Evolutionary conservation across 2,113 vertebrate species (phyloP).

Genomic region (Tamias sibiricus): DNA sequence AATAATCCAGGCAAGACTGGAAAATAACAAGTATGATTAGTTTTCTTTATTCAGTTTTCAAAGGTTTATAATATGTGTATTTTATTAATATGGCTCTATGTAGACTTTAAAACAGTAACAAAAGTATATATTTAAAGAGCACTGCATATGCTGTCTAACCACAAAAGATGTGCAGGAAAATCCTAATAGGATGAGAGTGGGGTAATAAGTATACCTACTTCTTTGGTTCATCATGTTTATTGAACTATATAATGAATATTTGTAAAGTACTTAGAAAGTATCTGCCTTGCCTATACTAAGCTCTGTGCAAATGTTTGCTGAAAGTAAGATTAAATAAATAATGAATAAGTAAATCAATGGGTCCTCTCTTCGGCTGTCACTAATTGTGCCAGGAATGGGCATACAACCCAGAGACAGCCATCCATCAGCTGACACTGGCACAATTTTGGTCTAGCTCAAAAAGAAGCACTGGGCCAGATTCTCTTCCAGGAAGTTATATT

Average conservation of each 20-base stretch:
- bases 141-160: neutral
- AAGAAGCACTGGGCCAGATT: neutral
- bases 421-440: neutral
- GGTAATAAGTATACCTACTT: neutral
- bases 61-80: neutral
- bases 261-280: neutral
- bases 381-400: neutral
- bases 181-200: neutral
- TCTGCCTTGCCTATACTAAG: neutral
- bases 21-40: neutral
- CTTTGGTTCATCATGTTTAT: neutral
- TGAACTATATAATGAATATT: conserved; percentile 1
- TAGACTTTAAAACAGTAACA: neutral
- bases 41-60: neutral
- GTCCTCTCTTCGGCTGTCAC: neutral
- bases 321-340: neutral
- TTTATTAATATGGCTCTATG: neutral
- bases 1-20: neutral
- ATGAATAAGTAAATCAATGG: neutral
- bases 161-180: neutral
- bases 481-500: neutral
- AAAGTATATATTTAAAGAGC: neutral
- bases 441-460: neutral
- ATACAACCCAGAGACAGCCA: neutral
- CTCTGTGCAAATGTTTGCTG: conserved; percentile 35